Evolutionary conservation across 2,888 invertebrate genomes (phyloP).

Genomic region (Lathronympha strigana): DNA sequence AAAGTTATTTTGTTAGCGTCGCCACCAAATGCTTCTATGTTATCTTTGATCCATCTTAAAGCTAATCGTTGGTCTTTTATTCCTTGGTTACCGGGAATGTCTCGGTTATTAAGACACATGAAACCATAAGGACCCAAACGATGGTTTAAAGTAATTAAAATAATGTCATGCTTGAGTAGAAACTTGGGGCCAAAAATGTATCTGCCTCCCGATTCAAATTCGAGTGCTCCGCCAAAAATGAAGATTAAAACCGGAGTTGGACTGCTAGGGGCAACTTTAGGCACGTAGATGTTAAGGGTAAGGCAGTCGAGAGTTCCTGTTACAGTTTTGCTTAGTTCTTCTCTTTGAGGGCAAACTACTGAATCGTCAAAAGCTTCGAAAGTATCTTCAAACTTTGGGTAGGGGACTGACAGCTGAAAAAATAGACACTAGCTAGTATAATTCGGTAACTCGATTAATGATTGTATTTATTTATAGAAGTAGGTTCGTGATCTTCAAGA

Average conservation of each 20-base stretch:
- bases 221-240: conserved; percentile 61
- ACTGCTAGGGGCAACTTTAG: conserved; percentile 51
- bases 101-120: conserved; percentile 61
- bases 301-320: conserved; percentile 59
- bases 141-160: conserved; percentile 62
- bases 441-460: too few relatives aligned
- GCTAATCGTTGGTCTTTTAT: conserved; percentile 64
- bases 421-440: neutral
- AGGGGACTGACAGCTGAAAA: conserved; percentile 33
- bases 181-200: conserved; percentile 54
- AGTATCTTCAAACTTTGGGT: conserved; percentile 33
- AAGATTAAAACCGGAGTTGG: conserved; percentile 61
- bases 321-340: conserved; percentile 46
- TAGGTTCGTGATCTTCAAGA: too few relatives aligned
- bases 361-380: conserved; percentile 41
- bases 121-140: conserved; percentile 66
- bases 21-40: conserved; percentile 65
- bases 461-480: too few relatives aligned
- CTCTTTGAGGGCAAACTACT: conserved; percentile 35
- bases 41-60: conserved; percentile 61
- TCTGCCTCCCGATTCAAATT: conserved; percentile 50
- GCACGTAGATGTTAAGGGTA: conserved; percentile 60
- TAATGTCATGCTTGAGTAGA: conserved; percentile 60
- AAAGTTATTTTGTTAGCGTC: conserved; percentile 59
- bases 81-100: conserved; percentile 65